Base-by-base conservation (phyloP, 2,888 invertebrate species). In the Mythimna ferrago region DNA sequence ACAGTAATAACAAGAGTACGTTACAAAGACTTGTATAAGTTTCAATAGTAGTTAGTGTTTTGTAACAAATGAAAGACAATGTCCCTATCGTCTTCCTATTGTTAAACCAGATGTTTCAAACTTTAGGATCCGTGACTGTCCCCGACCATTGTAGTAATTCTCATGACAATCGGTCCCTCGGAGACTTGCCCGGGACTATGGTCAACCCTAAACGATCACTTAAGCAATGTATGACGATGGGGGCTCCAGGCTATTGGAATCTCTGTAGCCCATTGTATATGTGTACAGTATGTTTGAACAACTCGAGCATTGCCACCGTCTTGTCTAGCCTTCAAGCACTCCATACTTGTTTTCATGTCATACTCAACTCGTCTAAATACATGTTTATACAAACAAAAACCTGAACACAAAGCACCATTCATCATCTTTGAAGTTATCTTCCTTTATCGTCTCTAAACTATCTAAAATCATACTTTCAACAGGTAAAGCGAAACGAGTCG, bases 401-500 rank as follows among this genome's bases (percentile, higher is more conserved):
- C 16, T 44, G 26, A 41, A 10, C n/a, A 21, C 41, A 51, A 44
- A 53, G 19, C 35, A 11, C 21, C 32, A 19, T 71, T 64, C 21
- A 65, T 78, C 38, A 82, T 61, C 26, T 58, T 38, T 35, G 21
- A 72, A 81, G 26, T 54, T 74, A 64, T 51, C 58, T 32, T 53
- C 26, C 32, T 53, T 70, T 79, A 80, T 57, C 51, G 21, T 62
- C 35, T 35, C 54, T 6, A 41, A 82, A 78, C 76, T 80, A 80
- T 72, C 80, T 76, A 69, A 80, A 74, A 74, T 72, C 72, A 78
- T 77, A 81, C 76, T 79, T 86, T 86, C 84, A 89, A 89, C 87
- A 89, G 89, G 88, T 88, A 85, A 83, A 82, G 78, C 74, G 71
- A 84, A 87, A 84, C 80, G 78, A 81, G 70, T 80, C 82, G 76